Evolutionary conservation across 2,113 vertebrate genomes (phyloP).

Genomic region (Grus americana): DNA sequence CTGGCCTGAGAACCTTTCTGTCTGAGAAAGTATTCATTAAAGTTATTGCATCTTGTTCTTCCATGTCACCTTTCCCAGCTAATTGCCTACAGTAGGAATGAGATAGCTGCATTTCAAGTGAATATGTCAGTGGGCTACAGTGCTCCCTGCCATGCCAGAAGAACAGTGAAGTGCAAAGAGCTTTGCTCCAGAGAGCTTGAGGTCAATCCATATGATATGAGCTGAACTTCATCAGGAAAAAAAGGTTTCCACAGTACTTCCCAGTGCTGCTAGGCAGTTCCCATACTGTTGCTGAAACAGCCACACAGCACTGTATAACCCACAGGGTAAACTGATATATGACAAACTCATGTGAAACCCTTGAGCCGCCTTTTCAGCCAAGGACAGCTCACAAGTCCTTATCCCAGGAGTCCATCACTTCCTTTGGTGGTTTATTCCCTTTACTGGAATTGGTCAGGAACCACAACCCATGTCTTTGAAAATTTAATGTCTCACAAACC

Average conservation of each 20-base stretch:
- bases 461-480: not conserved
- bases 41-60: not conserved
- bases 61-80: not conserved
- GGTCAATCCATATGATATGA: not conserved
- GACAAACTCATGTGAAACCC: not conserved
- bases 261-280: not conserved
- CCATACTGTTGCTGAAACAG: not conserved
- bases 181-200: not conserved
- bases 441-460: not conserved
- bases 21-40: constrained; percentile 20
- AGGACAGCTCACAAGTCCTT: not conserved
- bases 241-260: not conserved
- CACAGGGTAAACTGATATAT: not conserved
- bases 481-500: not conserved
- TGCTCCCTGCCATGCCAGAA: not conserved
- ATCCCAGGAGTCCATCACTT: not conserved
- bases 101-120: not conserved
- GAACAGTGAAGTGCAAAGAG: not conserved
- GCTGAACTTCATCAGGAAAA: not conserved
- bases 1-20: not conserved
- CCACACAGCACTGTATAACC: not conserved
- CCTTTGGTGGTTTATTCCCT: not conserved
- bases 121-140: not conserved
- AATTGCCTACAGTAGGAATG: not conserved
- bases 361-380: not conserved